Conservation (phyloP, 2,888 invertebrate genomes). For the Thymelicus acteon region DNA sequence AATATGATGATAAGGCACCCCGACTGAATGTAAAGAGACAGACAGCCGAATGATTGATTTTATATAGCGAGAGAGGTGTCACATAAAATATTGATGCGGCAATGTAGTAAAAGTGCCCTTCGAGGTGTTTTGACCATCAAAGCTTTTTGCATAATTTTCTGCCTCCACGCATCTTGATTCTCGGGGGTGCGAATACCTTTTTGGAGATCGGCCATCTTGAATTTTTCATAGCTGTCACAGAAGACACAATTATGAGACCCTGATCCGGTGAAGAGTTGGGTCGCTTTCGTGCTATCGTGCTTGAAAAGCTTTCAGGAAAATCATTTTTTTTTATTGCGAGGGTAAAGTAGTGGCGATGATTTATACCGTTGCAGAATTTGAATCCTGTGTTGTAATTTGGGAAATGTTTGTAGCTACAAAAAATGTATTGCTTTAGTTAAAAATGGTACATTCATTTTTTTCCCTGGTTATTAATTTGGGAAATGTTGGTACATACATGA, state of each 20-base stretch:
- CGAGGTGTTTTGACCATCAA: conserved; percentile 61
- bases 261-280: conserved; percentile 18
- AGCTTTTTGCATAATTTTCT: conserved; percentile 76
- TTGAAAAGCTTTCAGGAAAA: conserved; percentile 26
- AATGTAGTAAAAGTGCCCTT: conserved; percentile 56
- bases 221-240: conserved; percentile 30
- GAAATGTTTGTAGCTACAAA: no score
- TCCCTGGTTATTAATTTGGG: no score
- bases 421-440: no score
- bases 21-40: conserved; percentile 19
- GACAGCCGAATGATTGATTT: conserved; percentile 63
- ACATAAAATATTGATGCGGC: conserved; percentile 67
- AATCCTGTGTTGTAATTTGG: no score
- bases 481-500: no score
- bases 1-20: conserved; percentile 26
- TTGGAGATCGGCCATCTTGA: conserved; percentile 41
- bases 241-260: conserved; percentile 27
- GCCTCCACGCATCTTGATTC: conserved; percentile 71
- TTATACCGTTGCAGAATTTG: neutral
- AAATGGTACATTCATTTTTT: no score
- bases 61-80: conserved; percentile 55
- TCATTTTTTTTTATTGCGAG: conserved; percentile 23
- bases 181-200: conserved; percentile 48
- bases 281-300: neutral
- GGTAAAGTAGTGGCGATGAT: neutral